Base-by-base conservation (phyloP, 2,888 invertebrate species). In the Torymus tubicola region DNA sequence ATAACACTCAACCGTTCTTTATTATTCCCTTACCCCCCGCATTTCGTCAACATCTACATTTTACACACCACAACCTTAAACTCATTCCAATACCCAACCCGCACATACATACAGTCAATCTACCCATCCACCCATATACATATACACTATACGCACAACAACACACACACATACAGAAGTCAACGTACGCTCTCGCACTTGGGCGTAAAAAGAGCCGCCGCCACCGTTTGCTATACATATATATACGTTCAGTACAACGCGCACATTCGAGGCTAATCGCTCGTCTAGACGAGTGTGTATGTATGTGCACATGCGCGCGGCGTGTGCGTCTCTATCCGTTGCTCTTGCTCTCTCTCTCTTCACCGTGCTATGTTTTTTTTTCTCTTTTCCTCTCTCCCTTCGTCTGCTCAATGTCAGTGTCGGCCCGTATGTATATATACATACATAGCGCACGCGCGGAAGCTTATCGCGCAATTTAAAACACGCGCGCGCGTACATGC, bases 341-440 rank as follows among this genome's bases (percentile, higher is more conserved):
- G 58, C 50, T 64, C 55, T 58, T 18, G 2, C 24, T 50, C 58
- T 67, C 42, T 42, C 42, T 42, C 31, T 2, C 21, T 21, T 2
- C 1, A n/a, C n/a, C n/a, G n/a, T n/a, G n/a, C 42, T 8, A 0
- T 67, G 52, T 65, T 65, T 65, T 60, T 72, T 50, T 71, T 13
- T 55, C 50, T 64, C 55, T 58, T 18, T 3, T 42, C 57, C 58
- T 67, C 42, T 42, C 42, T 42, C 31, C 21, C 21, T 21, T 2
- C 1, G 21, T 18, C 78, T 73, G 65, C 3, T 78, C 71, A 72
- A 71, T 78, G 78, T 72, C 78, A 67, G 69, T 42, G 57, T 71
- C 60, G 50, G 57, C 16, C n/a, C 13, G 3, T 21, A 42, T 42
- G 8, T 42, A 42, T 8, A 42, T n/a, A n/a, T n/a, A n/a, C n/a